Conservation (phyloP, 2,113 vertebrate genomes). For the Dasyornis broadbenti region DNA sequence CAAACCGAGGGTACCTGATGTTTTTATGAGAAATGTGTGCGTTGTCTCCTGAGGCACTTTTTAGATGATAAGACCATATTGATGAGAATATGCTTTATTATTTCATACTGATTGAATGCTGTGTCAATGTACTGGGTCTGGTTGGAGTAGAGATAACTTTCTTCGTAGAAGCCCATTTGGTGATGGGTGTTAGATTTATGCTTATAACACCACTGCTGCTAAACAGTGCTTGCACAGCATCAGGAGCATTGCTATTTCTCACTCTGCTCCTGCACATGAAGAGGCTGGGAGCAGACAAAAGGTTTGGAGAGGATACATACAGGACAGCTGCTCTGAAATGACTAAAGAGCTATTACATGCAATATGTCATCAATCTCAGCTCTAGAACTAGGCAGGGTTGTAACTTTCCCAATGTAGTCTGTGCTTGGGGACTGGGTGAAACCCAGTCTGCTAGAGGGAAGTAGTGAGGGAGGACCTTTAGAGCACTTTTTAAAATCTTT, state of each 20-base stretch:
- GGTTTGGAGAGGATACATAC: not conserved
- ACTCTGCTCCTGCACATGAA: not conserved
- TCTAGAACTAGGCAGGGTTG: not conserved
- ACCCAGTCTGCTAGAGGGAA: not conserved
- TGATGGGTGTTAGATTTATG: not conserved
- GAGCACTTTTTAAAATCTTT: not conserved
- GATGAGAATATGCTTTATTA: not conserved
- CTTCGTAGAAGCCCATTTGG: not conserved
- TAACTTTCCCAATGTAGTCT: not conserved
- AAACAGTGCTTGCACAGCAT: not conserved
- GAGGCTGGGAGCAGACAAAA: not conserved
- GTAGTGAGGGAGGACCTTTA: not conserved
- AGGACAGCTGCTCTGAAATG: not conserved
- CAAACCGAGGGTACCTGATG: not conserved
- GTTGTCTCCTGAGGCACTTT: not conserved
- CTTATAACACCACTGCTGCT: not conserved
- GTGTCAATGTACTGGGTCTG: not conserved
- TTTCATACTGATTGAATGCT: not conserved
- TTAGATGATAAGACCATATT: not conserved
- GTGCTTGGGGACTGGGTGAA: not conserved
- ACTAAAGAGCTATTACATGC: not conserved
- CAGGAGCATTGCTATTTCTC: not conserved
- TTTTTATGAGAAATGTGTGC: not conserved
- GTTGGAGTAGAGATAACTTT: not conserved
- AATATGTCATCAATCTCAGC: not conserved